Conservation (phyloP, 2,888 invertebrate genomes). For the Pseudeuparius sepicola region DNA sequence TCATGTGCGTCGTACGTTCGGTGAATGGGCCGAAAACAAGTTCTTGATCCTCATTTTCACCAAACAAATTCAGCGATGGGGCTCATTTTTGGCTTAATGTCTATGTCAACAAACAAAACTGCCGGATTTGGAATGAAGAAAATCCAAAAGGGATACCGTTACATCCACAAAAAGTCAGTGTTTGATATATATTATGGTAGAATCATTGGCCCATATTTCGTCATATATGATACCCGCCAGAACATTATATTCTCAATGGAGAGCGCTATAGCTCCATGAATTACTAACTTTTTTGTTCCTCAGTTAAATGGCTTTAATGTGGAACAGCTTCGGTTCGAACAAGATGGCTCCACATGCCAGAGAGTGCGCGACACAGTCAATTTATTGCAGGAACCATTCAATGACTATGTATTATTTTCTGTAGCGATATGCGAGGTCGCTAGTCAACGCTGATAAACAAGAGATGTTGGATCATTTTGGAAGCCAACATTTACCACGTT, state of each 20-base stretch:
- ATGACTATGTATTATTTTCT: slow-evolving; percentile 10
- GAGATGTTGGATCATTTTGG: slow-evolving; percentile 1
- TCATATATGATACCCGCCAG: slow-evolving; percentile 28
- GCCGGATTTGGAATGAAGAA: slow-evolving; percentile 9
- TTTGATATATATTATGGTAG: slow-evolving; percentile 32
- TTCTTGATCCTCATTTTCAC: slow-evolving; percentile 23
- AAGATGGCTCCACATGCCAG: too few relatives aligned
- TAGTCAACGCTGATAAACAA: slow-evolving; percentile 7
- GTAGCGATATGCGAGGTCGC: slow-evolving; percentile 4
- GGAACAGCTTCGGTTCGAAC: too few relatives aligned
- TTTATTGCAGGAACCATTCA: too few relatives aligned
- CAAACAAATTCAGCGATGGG: slow-evolving; percentile 24
- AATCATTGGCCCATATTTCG: slow-evolving; percentile 32
- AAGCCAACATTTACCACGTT: slow-evolving; percentile 6
- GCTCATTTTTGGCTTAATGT: slow-evolving; percentile 20
- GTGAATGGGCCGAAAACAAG: slow-evolving; percentile 24
- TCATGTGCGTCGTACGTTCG: slow-evolving; percentile 21
- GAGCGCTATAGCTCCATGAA: slow-evolving; percentile 21
- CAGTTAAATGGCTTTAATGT: slow-evolving; percentile 1
- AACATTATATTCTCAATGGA: slow-evolving; percentile 29
- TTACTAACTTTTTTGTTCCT: slow-evolving; percentile 5
- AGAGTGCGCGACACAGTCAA: too few relatives aligned
- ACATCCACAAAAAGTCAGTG: too few relatives aligned
- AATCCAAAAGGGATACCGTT: too few relatives aligned
- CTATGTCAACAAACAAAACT: too few relatives aligned